These are phyloP conservation scores for Nemotelus nigrinus DNA, from an alignment of 2,888 invertebrate species.

Conservation along the genomic window DNA sequence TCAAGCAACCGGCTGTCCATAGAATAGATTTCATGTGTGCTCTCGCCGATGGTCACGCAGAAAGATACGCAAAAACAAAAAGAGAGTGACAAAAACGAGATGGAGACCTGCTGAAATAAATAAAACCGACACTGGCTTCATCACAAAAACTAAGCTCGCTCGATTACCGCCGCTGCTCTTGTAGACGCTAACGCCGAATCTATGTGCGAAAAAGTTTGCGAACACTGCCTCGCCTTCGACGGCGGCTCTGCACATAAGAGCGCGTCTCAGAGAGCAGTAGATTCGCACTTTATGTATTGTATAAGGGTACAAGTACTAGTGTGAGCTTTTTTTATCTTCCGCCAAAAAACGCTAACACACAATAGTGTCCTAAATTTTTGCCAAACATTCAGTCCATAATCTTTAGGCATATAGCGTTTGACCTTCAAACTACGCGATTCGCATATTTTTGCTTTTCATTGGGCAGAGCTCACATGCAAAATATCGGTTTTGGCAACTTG, in stretches of 20 bases:
- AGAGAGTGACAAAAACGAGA: neutral
- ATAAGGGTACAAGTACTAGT: constrained; percentile 45
- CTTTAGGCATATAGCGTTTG: constrained; percentile 45
- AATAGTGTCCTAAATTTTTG: constrained; percentile 51
- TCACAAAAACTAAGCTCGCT: neutral
- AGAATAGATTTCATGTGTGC: constrained; percentile 36
- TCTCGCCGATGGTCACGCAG: constrained; percentile 34
- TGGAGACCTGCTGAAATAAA: constrained; percentile 3
- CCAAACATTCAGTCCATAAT: constrained; percentile 46
- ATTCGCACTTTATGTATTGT: constrained; percentile 37
- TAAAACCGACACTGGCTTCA: neutral
- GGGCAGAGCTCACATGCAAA: constrained; percentile 1
- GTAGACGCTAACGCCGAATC: constrained; percentile 3
- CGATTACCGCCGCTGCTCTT: neutral
- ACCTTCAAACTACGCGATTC: constrained; percentile 49
- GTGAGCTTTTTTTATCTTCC: constrained; percentile 49
- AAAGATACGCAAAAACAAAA: constrained; percentile 30
- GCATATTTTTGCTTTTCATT: constrained; percentile 31
- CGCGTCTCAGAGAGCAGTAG: constrained; percentile 29
- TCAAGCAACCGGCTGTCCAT: constrained; percentile 39
- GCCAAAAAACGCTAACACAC: constrained; percentile 48
- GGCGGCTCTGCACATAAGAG: constrained; percentile 30
- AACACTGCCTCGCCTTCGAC: constrained; percentile 20
- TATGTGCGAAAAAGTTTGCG: constrained; percentile 34
- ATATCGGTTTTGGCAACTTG: constrained; percentile 25